Base-by-base conservation (phyloP, 2,797 vertebrate genomes). In the Anas georgica region DNA sequence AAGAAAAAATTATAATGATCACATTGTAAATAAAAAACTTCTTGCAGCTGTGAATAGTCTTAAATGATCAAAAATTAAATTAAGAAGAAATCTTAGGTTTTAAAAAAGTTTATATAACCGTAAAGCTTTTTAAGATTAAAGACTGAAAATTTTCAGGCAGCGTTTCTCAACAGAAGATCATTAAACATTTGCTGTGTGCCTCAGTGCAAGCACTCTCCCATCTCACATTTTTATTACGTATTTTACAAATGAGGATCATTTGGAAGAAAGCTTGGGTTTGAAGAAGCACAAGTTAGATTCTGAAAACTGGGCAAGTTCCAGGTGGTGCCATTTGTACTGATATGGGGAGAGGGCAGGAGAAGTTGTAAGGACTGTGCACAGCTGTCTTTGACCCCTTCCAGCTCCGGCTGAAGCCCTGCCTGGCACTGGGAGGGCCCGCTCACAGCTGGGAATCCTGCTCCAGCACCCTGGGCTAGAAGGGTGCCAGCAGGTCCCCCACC, bases 151-250 rank as follows among this genome's bases (percentile, higher is more conserved):
- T 88, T 75, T 29, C 4, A 23, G 37, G 26, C 54, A 75, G 37
- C 9, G 8, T 45, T 41, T 59, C 39, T 55, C 10, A 55, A 28
- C 3, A 52, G 21, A 76, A 35, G 26, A 18, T 58, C n/a, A 25
- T 28, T 17, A 48, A 70, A 46, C 26, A 25, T 17, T 48, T 70
- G 56, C 16, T n/a, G 9, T 1, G 9, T 23, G 52, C n/a, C 23
- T 58, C 17, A 50, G 25, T 2, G 15, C 12, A 43, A 45, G 20
- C 50, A 64, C 25, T 50, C 29, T 37, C 28, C 74, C 37, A 56
- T 5, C 68, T 39, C 63, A 9, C 29, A 5, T 45, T 52, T 82
- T 79, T 37, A 35, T 12, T 7, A 22, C 0, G 0, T 13, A 45
- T 39, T 59, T 92, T 43, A 67, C 39, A 67, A 33, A 46, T 11